Percentiles rank a stretch among this genome's conserved stretches.
Conservation (phyloP, 2,797 vertebrate species). For the Microctenopoma steveboyesi region DNA sequence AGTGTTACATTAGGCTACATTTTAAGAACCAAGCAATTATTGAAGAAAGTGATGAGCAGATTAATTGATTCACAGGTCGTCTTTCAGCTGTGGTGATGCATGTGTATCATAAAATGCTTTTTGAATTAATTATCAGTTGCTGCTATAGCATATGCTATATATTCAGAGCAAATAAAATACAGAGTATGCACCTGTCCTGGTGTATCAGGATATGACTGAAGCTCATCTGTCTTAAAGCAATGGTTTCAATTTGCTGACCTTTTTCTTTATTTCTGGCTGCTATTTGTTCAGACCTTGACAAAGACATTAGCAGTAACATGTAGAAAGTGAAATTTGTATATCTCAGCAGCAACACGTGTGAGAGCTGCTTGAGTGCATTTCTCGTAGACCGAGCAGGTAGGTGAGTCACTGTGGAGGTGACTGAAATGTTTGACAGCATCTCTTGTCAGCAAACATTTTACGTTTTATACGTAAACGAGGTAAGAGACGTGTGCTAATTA, state of each 20-base stretch:
- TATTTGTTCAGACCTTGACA: not conserved
- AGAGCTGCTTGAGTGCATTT: not conserved
- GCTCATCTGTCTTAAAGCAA: not conserved
- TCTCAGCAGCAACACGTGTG: not conserved
- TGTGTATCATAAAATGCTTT: not conserved
- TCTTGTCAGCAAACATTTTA: not conserved
- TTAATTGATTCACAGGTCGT: no score
- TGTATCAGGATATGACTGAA: not conserved
- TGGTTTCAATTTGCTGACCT: not conserved
- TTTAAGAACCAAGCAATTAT: no score
- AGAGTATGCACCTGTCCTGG: not conserved
- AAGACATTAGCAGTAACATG: not conserved
- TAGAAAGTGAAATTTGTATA: not conserved
- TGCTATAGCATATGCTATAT: not conserved
- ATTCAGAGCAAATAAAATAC: not conserved
- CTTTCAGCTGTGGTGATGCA: no score
- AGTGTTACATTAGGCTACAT: no score
- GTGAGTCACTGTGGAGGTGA: not conserved
- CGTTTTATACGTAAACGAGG: slow-evolving; percentile 3
- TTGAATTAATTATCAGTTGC: no score
- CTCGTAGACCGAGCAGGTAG: not conserved
- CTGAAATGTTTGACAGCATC: not conserved
- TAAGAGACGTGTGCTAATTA: slow-evolving; percentile 2
- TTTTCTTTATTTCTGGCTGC: not conserved
- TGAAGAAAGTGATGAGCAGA: no score